A percentile compares a stretch with the other conserved stretches of the same genome.
Evolutionary conservation across 1,140 invertebrate species (phyloP).

Genomic region (Archegozetes longisetosus): DNA sequence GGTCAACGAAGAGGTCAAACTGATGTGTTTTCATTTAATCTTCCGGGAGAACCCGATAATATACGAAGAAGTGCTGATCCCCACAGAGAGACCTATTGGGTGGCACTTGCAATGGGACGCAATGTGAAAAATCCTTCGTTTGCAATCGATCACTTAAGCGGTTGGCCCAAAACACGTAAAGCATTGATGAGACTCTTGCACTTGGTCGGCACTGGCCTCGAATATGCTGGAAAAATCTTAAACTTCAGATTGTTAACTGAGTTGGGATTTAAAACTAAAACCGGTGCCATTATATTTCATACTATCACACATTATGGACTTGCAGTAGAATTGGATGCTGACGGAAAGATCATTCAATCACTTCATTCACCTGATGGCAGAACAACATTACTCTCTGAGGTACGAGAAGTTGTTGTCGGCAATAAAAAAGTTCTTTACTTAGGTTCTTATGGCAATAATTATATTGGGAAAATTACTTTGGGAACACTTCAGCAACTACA

Average conservation of each 20-base stretch:
- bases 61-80: conserved; percentile 39
- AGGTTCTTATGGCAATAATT: conserved; percentile 50
- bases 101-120: conserved; percentile 37
- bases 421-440: conserved; percentile 33
- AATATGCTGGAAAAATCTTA: conserved; percentile 13
- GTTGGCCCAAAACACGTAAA: conserved; percentile 27
- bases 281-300: background rate
- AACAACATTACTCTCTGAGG: conserved; percentile 26
- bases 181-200: conserved; percentile 24
- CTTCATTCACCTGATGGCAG: conserved; percentile 29
- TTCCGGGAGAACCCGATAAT: conserved; percentile 67
- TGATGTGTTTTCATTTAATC: conserved; percentile 52
- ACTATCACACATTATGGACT: conserved; percentile 25
- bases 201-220: conserved; percentile 18
- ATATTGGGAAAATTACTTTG: conserved; percentile 34
- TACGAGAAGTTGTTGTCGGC: conserved; percentile 24
- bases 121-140: conserved; percentile 21
- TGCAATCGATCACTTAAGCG: conserved; percentile 25
- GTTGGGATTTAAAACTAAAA: conserved; percentile 4
- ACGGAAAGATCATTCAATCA: conserved; percentile 42
- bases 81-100: conserved; percentile 44
- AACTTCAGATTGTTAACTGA: conserved; percentile 1
- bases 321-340: conserved; percentile 42
- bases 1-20: conserved; percentile 49
- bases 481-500: background rate